These are phyloP conservation scores for Bombycilla garrulus DNA, from an alignment of 2,113 vertebrate genomes.

Conservation along the genomic window DNA sequence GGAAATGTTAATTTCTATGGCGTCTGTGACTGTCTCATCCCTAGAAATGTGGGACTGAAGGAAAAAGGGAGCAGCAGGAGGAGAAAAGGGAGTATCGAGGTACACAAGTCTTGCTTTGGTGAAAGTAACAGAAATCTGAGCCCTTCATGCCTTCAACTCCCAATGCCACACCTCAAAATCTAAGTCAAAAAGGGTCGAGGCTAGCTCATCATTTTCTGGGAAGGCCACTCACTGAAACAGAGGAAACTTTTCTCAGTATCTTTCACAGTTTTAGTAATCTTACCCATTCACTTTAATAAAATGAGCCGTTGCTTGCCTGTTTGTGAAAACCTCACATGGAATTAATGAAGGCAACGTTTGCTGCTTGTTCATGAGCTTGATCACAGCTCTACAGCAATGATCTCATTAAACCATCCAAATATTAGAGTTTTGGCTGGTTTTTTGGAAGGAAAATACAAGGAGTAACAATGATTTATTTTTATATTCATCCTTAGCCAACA, in stretches of 20 bases:
- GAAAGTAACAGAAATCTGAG: background rate
- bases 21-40: background rate
- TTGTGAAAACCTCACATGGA: background rate
- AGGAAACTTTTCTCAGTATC: background rate
- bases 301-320: background rate
- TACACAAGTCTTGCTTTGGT: accelerated
- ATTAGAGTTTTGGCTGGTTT: background rate
- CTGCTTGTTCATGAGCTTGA: background rate
- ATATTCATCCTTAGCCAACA: background rate
- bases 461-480: background rate
- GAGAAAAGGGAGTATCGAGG: background rate
- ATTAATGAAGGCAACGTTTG: background rate
- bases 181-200: background rate
- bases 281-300: background rate
- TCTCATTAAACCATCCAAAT: background rate
- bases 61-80: background rate
- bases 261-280: background rate
- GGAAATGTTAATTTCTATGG: background rate
- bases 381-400: background rate
- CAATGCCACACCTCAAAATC: background rate
- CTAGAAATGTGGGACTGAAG: background rate
- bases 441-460: background rate
- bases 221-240: background rate
- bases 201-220: background rate
- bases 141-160: background rate